Percentiles rank a stretch among this genome's conserved stretches.
These are phyloP conservation scores for Cyanoramphus novaezelandiae DNA, from an alignment of 2,113 vertebrate genomes.

Conservation along the genomic window DNA sequence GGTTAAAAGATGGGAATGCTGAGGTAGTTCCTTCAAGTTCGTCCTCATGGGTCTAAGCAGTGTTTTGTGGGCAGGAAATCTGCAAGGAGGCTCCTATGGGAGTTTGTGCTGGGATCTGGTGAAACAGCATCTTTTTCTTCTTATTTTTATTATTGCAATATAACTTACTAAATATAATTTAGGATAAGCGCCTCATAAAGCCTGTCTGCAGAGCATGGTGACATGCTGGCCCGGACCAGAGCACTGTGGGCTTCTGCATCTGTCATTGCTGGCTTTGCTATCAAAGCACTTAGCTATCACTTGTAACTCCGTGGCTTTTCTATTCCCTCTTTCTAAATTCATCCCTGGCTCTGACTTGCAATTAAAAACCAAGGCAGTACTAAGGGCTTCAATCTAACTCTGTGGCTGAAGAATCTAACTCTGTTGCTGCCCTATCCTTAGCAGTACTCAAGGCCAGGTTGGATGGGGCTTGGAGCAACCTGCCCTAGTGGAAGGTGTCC, in stretches of 20 bases:
- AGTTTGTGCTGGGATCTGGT: not conserved
- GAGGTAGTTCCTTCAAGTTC: not conserved
- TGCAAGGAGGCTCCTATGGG: not conserved
- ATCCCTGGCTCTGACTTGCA: not conserved
- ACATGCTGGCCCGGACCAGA: not conserved
- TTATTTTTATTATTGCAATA: not conserved
- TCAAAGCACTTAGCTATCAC: conserved; percentile 13
- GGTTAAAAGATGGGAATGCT: not conserved
- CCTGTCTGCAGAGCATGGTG: not conserved
- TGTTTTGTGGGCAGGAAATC: rapidly evolving
- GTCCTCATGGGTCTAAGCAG: not conserved
- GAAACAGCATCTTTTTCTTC: rapidly evolving
- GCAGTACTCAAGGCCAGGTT: not conserved
- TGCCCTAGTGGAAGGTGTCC: not conserved
- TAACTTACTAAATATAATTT: not conserved
- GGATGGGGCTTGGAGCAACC: not conserved
- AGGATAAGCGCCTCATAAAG: not conserved
- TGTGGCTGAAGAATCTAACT: not conserved
- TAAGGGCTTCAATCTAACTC: not conserved
- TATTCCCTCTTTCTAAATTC: not conserved
- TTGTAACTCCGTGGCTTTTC: not conserved
- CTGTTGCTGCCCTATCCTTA: not conserved
- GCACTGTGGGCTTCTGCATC: conserved; percentile 15
- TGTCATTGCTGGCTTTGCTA: conserved; percentile 23
- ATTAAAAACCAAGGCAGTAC: not conserved